phyloP scores from a whole-genome alignment of 2,113 vertebrate genomes.

The Thamnophis sirtalis region DNA sequence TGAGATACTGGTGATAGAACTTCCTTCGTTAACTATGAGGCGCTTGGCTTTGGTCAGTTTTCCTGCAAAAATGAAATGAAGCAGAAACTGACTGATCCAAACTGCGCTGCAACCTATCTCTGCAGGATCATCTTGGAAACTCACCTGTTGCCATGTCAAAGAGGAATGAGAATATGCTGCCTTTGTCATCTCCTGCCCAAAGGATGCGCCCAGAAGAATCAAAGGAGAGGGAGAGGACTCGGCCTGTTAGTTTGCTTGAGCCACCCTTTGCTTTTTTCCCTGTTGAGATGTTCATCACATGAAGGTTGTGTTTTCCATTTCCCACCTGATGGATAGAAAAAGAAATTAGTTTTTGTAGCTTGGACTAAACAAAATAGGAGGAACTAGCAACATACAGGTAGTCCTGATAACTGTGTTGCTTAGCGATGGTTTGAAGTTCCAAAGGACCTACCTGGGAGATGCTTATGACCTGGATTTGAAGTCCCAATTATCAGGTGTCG shows the following conservation, averaged over 20 bases:
- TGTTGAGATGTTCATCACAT: constrained; percentile 92
- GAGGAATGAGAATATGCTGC: constrained; percentile 91
- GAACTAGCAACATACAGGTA: background rate
- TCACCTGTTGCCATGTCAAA: constrained; percentile 92
- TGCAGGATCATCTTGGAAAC: background rate
- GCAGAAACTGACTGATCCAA: background rate
- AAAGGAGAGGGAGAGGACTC: constrained; percentile 87
- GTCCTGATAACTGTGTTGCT: background rate
- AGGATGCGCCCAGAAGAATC: constrained; percentile 87
- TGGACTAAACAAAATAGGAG: background rate
- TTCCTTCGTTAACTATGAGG: constrained; percentile 86
- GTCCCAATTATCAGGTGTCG: background rate
- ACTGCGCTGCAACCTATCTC: no score
- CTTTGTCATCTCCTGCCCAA: constrained; percentile 89
- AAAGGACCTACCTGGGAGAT: background rate
- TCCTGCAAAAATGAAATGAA: constrained; percentile 61
- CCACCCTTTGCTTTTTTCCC: constrained; percentile 91
- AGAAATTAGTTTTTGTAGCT: background rate
- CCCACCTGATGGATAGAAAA: constrained; percentile 76
- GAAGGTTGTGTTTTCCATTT: constrained; percentile 86
- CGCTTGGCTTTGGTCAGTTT: constrained; percentile 93
- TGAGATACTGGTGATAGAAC: constrained; percentile 86
- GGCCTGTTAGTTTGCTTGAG: constrained; percentile 86
- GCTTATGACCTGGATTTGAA: background rate
- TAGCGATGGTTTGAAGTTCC: background rate